Evolutionary conservation across 2,113 vertebrate genomes (phyloP).

Genomic region (Talpa occidentalis): DNA sequence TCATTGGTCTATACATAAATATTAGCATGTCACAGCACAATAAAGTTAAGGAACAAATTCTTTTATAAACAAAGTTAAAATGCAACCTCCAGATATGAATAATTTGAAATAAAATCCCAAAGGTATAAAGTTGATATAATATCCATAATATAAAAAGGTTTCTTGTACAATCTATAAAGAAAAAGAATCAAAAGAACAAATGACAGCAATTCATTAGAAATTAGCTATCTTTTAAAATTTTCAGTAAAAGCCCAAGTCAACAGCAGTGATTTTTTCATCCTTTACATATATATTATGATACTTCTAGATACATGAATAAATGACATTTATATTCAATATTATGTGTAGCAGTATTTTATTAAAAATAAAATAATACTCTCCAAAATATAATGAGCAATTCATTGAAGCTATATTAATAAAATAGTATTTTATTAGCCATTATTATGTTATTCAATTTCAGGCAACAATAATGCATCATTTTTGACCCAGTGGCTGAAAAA

Average conservation of each 20-base stretch:
- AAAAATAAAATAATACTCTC: no score
- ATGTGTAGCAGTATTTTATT: no score
- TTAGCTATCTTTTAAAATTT: background rate
- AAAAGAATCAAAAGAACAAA: background rate
- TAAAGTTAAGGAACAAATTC: background rate
- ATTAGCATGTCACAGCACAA: background rate
- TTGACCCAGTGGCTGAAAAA: background rate
- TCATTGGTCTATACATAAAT: background rate
- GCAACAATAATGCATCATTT: background rate
- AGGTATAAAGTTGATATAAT: background rate
- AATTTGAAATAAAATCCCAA: background rate
- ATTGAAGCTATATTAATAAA: background rate
- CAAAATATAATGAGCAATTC: no score
- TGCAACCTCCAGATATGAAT: background rate
- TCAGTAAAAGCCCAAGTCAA: no score
- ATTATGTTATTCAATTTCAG: background rate
- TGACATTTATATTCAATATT: no score
- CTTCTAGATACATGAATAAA: no score
- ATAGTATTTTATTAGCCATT: background rate
- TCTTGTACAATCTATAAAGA: background rate
- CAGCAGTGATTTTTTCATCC: no score
- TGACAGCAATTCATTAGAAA: background rate
- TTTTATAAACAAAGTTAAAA: background rate
- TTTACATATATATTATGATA: no score
- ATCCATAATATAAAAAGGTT: background rate